Evolutionary conservation across 2,797 vertebrate species (phyloP).

Genomic region (Buphagus erythrorhynchus): DNA sequence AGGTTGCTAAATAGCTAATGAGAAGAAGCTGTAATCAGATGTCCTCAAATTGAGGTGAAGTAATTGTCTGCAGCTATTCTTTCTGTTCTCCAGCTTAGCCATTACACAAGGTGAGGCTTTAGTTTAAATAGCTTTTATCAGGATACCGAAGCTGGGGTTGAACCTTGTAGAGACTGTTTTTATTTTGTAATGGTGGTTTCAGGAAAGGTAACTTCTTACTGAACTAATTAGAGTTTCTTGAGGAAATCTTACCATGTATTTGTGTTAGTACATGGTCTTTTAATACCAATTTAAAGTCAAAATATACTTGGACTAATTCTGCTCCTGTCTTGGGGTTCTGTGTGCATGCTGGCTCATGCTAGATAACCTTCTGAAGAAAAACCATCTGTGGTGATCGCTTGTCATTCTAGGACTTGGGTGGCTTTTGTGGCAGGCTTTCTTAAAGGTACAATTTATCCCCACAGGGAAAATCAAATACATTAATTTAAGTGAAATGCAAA

Average conservation of each 20-base stretch:
- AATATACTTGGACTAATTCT: neutral
- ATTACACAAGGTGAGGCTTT: neutral
- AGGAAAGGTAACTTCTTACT: neutral
- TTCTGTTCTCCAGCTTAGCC: neutral
- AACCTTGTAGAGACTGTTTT: neutral
- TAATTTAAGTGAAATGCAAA: neutral
- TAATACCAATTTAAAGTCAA: neutral
- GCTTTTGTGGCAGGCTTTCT: neutral
- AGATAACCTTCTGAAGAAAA: neutral
- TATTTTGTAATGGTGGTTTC: neutral
- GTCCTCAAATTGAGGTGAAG: neutral
- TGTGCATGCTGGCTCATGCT: neutral
- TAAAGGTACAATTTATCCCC: neutral
- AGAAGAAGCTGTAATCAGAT: neutral
- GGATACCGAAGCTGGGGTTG: neutral
- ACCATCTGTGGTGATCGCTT: neutral
- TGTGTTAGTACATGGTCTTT: neutral
- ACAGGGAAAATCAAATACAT: neutral
- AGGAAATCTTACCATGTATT: neutral
- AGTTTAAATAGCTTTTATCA: neutral
- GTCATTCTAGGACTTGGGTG: accelerated
- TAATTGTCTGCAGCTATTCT: neutral
- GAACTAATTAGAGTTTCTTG: neutral
- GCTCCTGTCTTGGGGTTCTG: neutral
- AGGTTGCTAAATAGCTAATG: neutral